Evolutionary conservation across 2,113 vertebrate species (phyloP), one percentile per base, ranked within the genome.

Genomic region (Callocephalon fimbriatum): DNA sequence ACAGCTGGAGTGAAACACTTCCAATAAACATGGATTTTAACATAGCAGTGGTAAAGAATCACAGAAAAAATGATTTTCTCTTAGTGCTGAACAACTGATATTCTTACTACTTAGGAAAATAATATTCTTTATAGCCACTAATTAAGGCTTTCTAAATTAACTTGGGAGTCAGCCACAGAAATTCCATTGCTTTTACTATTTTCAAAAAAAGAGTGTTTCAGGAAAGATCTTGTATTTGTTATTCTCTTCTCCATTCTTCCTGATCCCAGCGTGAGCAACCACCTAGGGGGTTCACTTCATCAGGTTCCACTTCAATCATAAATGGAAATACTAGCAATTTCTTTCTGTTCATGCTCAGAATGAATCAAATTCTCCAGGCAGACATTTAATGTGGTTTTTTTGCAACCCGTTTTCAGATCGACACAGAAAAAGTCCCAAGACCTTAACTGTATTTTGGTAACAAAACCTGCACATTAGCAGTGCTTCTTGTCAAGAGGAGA

Each of bases 201-300:
- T 65, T 75, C 37, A 0, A 2, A 50, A 61, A 88, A 63, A 32
- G 3, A 40, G 0, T 0, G 0, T 38, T 27, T 75, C 20, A 77
- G 59, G 31, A 89, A 93, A 80, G 7, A 58, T 77, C 5, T 88
- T 9, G 6, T 53, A 21, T 73, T 61, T 91, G 3, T 44, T 80
- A 44, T 76, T 80, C 13, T 65, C 26, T 73, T 76, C 51, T 51
- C 11, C 47, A 19, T 62, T 66, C 21, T 19, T 83, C 20, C 19
- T 12, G 1, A 48, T 77, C n/a, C 45, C 50, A 74, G n/a, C 40
- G 42, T 66, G 6, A 89, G 45, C 6, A 53, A n/a, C 9, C 12
- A 88, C 37, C 77, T 44, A 38, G 15, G 12, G 27, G 2, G 29
- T 77, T 86, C 45, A 48, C 40, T 86, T 91, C 9, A 42, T 53